A percentile compares a stretch with the other conserved stretches of the same genome.
Evolutionary conservation across 2,888 invertebrate genomes (phyloP).

Genomic region (Diarsia brunnea): DNA sequence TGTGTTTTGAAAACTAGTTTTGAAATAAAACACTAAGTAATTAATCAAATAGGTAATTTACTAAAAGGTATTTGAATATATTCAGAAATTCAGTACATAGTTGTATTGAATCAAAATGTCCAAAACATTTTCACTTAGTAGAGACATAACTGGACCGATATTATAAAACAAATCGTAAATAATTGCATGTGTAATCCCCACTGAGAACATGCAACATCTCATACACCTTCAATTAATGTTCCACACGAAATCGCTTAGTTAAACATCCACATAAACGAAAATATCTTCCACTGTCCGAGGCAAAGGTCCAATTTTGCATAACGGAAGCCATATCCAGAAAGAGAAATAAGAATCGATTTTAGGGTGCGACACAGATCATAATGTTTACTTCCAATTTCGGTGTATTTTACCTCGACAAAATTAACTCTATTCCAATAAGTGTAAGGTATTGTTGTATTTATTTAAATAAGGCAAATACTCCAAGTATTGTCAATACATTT

Average conservation of each 20-base stretch:
- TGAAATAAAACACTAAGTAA: conserved; percentile 13
- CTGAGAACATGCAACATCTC: conserved; percentile 2
- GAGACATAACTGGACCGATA: neutral
- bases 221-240: conserved; percentile 36
- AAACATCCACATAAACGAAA: conserved; percentile 15
- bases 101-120: neutral
- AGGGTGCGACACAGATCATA: conserved; percentile 1
- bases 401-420: neutral
- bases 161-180: neutral
- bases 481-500: neutral
- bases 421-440: neutral
- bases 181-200: conserved; percentile 17
- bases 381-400: neutral
- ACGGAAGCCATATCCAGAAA: neutral
- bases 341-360: neutral
- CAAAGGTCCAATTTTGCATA: neutral
- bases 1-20: conserved; percentile 6
- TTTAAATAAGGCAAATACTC: neutral
- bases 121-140: neutral
- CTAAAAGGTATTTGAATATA: neutral
- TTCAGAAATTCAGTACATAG: neutral
- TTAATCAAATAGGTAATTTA: conserved; percentile 3
- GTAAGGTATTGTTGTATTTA: neutral
- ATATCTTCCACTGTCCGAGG: conserved; percentile 24
- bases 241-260: conserved; percentile 20